These are phyloP conservation scores for Araneus ventricosus DNA, from an alignment of 1,140 invertebrate species.

Conservation along the genomic window DNA sequence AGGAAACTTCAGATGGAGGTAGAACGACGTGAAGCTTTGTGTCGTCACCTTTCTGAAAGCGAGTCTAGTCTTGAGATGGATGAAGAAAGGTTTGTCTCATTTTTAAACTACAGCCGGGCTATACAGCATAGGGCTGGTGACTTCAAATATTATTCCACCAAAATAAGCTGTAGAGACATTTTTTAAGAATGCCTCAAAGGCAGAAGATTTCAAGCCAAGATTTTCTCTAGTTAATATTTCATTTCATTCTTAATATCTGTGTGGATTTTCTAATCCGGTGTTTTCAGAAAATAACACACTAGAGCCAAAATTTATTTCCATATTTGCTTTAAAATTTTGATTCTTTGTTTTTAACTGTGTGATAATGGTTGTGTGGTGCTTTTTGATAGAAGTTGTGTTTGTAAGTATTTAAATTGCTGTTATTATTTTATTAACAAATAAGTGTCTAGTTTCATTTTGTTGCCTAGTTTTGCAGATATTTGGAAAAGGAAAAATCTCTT, in stretches of 20 bases:
- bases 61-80: slow-evolving; percentile 92
- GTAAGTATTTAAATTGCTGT: too few species aligned
- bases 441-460: too few species aligned
- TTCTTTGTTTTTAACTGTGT: too few species aligned
- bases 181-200: not conserved
- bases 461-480: too few species aligned
- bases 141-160: too few species aligned
- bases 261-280: not conserved
- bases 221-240: too few species aligned
- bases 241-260: not conserved
- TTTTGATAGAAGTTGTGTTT: too few species aligned
- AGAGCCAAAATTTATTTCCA: too few species aligned
- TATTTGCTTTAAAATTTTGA: not conserved
- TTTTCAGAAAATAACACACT: not conserved
- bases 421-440: too few species aligned
- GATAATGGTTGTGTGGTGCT: too few species aligned
- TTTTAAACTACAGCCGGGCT: not conserved
- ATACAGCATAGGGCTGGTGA: not conserved
- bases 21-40: slow-evolving; percentile 94
- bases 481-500: too few species aligned
- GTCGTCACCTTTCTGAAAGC: slow-evolving; percentile 87
- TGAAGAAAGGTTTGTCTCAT: slow-evolving; percentile 86
- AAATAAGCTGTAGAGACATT: not conserved
- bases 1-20: slow-evolving; percentile 96
- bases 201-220: too few species aligned